Conservation (phyloP, 1,140 invertebrate genomes). For the Laupala kohalensis region DNA sequence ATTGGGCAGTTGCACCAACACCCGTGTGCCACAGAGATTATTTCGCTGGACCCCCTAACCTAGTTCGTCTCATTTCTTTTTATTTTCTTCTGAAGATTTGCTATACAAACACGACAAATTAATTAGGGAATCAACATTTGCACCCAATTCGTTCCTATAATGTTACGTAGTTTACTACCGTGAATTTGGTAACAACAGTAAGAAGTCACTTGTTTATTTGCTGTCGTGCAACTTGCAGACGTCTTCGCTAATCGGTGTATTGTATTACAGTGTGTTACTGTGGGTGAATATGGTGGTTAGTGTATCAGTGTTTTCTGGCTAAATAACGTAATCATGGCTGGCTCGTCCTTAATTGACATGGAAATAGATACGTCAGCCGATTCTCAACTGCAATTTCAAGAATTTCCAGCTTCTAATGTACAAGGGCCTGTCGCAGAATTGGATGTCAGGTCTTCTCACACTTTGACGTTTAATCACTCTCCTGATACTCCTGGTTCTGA, state of each 20-base stretch:
- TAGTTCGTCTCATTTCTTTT: too few relatives aligned
- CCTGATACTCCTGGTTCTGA: slow-evolving; percentile 13
- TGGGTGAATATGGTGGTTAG: background rate
- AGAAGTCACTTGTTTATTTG: background rate
- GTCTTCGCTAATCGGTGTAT: background rate
- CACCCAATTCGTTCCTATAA: too few relatives aligned
- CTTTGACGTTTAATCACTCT: slow-evolving; percentile 13
- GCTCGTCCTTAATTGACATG: slow-evolving; percentile 4
- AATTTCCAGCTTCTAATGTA: slow-evolving; percentile 8
- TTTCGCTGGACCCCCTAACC: too few relatives aligned
- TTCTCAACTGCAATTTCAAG: slow-evolving; percentile 14
- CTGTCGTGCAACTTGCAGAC: background rate
- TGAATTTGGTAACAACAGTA: too few relatives aligned
- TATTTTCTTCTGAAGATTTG: too few relatives aligned
- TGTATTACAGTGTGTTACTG: background rate
- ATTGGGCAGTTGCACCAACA: too few relatives aligned
- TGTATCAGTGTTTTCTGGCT: background rate
- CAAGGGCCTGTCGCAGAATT: slow-evolving; percentile 11
- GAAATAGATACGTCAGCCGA: slow-evolving; percentile 9
- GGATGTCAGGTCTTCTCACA: slow-evolving; percentile 10
- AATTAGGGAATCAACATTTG: too few relatives aligned
- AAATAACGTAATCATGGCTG: background rate
- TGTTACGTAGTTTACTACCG: too few relatives aligned
- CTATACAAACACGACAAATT: too few relatives aligned
- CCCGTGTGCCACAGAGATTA: too few relatives aligned